Conservation (phyloP, 2,888 invertebrate genomes). For the Cancer borealis region DNA sequence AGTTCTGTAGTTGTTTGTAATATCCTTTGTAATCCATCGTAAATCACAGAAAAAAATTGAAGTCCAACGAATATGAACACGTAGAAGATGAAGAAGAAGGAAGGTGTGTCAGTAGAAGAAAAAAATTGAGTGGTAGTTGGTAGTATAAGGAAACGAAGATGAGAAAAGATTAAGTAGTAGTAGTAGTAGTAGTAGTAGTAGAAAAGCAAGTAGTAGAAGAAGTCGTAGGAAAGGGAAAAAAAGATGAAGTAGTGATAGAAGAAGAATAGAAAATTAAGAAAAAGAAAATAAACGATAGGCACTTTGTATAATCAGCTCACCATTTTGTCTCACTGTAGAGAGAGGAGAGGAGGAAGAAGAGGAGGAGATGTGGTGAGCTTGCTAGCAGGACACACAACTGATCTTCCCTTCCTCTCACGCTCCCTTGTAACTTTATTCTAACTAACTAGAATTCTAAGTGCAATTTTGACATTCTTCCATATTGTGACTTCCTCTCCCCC, state of each 20-base stretch:
- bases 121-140: background rate
- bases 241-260: background rate
- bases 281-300: background rate
- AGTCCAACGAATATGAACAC: background rate
- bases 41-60: background rate
- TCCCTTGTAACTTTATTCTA: slow-evolving; percentile 6
- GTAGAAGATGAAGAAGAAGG: background rate
- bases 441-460: background rate
- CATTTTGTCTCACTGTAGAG: background rate
- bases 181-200: background rate
- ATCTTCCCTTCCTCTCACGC: background rate
- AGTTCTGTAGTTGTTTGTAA: no score
- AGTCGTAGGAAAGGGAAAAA: background rate
- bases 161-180: background rate
- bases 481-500: background rate
- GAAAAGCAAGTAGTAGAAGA: background rate
- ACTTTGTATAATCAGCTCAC: background rate
- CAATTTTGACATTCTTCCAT: background rate
- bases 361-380: background rate
- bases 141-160: background rate
- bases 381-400: background rate
- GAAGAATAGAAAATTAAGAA: background rate
- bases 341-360: background rate
- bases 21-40: no score
- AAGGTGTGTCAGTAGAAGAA: background rate